Evolutionary conservation across 2,113 vertebrate genomes (phyloP), one percentile per base, ranked within the genome.

Genomic region (Corvus moneduloides): DNA sequence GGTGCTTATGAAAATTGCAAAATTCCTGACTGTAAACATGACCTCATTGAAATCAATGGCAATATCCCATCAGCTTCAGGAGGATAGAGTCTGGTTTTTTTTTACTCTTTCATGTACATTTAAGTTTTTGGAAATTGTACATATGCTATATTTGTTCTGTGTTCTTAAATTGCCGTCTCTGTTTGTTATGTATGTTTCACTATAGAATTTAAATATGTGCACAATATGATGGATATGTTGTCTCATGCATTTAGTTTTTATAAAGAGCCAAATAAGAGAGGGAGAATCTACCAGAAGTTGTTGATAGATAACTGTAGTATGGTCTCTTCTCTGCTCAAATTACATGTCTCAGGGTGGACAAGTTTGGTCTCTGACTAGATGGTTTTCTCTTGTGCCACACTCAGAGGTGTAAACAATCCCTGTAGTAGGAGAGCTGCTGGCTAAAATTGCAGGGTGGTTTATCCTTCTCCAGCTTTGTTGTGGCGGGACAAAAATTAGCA

Each of bases 331-430:
- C 78, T 92, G 56, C 46, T 76, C 41, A 69, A 30, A 49, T 61
- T 68, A 23, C 27, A 0, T 84, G 58, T 94, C 75, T 96, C 95
- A 93, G 93, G 93, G 94, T 96, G 81, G 96, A 96, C 96, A 97
- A 96, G 91, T 94, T 97, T 96, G 94, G 81, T 97, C 94, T 97
- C 91, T 97, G 74, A 89, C 89, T 96, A 87, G 87, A 85, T 95
- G 93, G 71, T 77, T 95, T 87, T 89, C 58, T 89, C 48, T 79
- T 91, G 49, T 94, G 81, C 63, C 55, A 58, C 15, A 11, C 26
- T 91, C 46, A 59, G 68, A 86, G n/a, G 44, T 89, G 37, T 61
- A 28, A 84, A 51, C 11, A 78, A 54, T 55, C 54, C 41, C 27
- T 35, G 20, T 41, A 46, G 54, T 22, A 54, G 30, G 79, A 89